Evolutionary conservation across 2,797 vertebrate genomes (phyloP), one percentile per base, ranked within the genome.

Genomic region (Monodelphis domestica): DNA sequence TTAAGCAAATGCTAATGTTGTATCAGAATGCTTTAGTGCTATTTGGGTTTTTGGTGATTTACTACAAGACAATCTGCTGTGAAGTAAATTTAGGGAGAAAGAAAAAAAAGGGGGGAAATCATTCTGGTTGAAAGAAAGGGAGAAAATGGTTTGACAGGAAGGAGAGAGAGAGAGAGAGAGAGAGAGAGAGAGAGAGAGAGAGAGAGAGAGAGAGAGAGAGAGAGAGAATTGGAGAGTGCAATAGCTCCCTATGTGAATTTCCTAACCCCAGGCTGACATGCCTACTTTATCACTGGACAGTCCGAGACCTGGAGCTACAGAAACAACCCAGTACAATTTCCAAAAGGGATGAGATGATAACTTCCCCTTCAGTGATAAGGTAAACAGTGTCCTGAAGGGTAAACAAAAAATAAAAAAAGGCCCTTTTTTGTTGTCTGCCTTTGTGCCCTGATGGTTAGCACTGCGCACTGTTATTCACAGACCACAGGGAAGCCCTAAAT

Each of bases 1-100:
- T 99, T 99, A 99, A 99, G 98, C 98, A 99, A 99, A 99, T 99
- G 98, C 98, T 99, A 99, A 99, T 99, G 98, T 99, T 99, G 98
- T 99, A 99, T 99, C 98, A 98, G 98, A 99, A 99, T 99, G 98
- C 98, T 99, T 99, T 99, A 99, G 98, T 99, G 98, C 98, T 99
- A 98, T 99, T 99, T 99, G 98, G 98, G 98, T 98, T 99, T 98
- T 98, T 98, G 98, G 98, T 99, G 98, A 99, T 99, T 99, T 99
- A 99, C 98, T 99, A 98, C 98, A 98, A 98, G 98, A 98, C 98
- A 98, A 98, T 98, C 98, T 99, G 98, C 98, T 98, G 98, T 98
- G 98, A 98, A 98, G 98, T 98, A 98, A 99, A 99, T 99, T 98
- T 99, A 98, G 98, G 98, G 98, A 97, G 97, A 97, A 97, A 94